These are phyloP conservation scores for Malacoraja senta DNA, from an alignment of 2,797 vertebrate species.

Conservation along the genomic window DNA sequence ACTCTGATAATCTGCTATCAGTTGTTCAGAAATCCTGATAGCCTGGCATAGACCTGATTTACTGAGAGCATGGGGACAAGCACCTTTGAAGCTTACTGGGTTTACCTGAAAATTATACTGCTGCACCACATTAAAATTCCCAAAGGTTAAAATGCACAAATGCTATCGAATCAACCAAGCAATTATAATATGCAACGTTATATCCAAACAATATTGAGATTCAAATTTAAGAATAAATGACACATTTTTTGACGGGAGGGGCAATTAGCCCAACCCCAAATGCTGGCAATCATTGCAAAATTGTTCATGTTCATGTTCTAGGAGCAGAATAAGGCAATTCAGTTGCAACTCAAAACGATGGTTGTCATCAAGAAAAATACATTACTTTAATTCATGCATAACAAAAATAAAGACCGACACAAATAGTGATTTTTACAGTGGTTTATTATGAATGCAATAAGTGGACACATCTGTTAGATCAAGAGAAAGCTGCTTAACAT, in stretches of 20 bases:
- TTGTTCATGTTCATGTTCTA: too few species aligned
- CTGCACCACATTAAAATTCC: too few species aligned
- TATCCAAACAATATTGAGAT: background rate
- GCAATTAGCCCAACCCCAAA: background rate
- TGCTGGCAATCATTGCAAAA: background rate
- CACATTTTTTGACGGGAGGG: background rate
- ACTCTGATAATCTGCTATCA: background rate
- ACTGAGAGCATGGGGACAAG: too few species aligned
- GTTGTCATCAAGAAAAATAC: background rate
- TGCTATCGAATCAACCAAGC: background rate
- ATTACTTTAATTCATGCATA: background rate
- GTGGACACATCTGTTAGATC: slow-evolving; percentile 20
- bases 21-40: background rate
- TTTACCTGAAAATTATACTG: too few species aligned
- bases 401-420: background rate
- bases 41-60: too few species aligned
- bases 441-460: slow-evolving; percentile 30
- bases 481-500: slow-evolving; percentile 21
- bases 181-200: background rate
- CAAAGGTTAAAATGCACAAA: background rate
- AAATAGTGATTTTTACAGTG: slow-evolving; percentile 12
- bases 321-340: too few species aligned
- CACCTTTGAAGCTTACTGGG: too few species aligned
- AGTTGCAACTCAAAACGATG: background rate
- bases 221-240: background rate